A percentile compares a stretch with the other conserved stretches of the same genome.
phyloP scores from a whole-genome alignment of 1,140 invertebrate species.

The Dreissena rostriformis region DNA sequence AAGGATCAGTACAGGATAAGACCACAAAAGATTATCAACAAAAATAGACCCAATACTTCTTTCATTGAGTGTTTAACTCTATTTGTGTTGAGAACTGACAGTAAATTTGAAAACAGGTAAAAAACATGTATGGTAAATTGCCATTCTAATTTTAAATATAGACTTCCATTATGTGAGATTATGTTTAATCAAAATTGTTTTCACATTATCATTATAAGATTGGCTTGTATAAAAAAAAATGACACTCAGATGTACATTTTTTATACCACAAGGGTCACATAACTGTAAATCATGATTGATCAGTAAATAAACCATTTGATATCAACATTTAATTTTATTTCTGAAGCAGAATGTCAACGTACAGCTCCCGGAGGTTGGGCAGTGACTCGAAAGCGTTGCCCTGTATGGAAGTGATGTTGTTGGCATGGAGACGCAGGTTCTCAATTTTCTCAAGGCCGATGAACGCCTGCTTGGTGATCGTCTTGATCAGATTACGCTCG shows the following conservation, averaged over 20 bases:
- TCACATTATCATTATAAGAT: too few species aligned
- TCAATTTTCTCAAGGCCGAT: slow-evolving; percentile 82
- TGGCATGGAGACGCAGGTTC: slow-evolving; percentile 64
- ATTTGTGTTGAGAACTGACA: too few species aligned
- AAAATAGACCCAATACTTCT: too few species aligned
- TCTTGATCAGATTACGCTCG: slow-evolving; percentile 91
- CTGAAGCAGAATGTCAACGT: slow-evolving; percentile 61
- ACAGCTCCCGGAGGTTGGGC: slow-evolving; percentile 77
- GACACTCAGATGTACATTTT: not conserved
- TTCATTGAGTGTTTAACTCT: too few species aligned
- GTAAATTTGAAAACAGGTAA: too few species aligned
- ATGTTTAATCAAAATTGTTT: too few species aligned
- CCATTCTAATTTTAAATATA: too few species aligned
- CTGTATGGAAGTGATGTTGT: slow-evolving; percentile 71
- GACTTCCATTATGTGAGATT: too few species aligned
- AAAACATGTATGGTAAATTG: too few species aligned
- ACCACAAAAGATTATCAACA: too few species aligned
- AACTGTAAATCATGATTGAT: not conserved
- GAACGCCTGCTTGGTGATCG: slow-evolving; percentile 92
- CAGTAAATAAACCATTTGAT: not conserved
- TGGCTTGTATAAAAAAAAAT: too few species aligned
- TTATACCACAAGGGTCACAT: not conserved
- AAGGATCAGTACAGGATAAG: not conserved
- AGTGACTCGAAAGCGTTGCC: slow-evolving; percentile 72
- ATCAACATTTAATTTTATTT: not conserved